A percentile compares a stretch with the other conserved stretches of the same genome.
These are phyloP conservation scores for Todiramphus chloris DNA, from an alignment of 2,113 vertebrate species.

Conservation along the genomic window DNA sequence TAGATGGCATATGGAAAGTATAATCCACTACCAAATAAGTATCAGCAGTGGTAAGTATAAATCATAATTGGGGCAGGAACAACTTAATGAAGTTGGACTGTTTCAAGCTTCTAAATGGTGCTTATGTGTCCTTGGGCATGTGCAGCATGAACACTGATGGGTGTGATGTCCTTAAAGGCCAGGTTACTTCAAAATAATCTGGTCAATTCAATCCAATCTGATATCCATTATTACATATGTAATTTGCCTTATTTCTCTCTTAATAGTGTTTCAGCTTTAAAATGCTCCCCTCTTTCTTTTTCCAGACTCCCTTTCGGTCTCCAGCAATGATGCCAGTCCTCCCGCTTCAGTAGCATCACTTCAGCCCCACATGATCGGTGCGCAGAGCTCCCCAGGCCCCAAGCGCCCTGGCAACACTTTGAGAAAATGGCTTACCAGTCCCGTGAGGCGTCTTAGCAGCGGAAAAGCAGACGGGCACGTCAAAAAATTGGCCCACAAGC, in stretches of 20 bases:
- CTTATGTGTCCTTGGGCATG: fast-evolving
- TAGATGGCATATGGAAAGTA: neutral
- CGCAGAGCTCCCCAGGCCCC: slow-evolving; percentile 93
- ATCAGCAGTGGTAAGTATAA: neutral
- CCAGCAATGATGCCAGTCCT: slow-evolving; percentile 91
- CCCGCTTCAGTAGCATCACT: slow-evolving; percentile 91
- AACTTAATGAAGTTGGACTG: neutral
- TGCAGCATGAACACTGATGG: neutral
- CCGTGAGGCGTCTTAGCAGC: slow-evolving; percentile 94
- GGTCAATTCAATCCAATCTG: fast-evolving
- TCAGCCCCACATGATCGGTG: slow-evolving; percentile 90
- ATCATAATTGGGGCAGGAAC: neutral
- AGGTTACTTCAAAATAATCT: neutral
- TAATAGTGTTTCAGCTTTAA: neutral
- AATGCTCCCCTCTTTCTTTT: neutral
- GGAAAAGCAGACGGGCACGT: slow-evolving; percentile 96
- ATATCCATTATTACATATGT: fast-evolving
- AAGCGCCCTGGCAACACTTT: slow-evolving; percentile 97
- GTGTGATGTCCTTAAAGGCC: neutral
- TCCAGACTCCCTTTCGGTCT: slow-evolving; percentile 92
- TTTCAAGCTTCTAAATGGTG: neutral
- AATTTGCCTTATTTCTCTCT: neutral
- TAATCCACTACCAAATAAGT: neutral
- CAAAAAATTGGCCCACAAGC: slow-evolving; percentile 96
- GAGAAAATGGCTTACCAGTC: slow-evolving; percentile 97